A percentile compares a stretch with the other conserved stretches of the same genome.
These are phyloP conservation scores for Artibeus jamaicensis DNA, from an alignment of 2,797 vertebrate species.

Conservation along the genomic window DNA sequence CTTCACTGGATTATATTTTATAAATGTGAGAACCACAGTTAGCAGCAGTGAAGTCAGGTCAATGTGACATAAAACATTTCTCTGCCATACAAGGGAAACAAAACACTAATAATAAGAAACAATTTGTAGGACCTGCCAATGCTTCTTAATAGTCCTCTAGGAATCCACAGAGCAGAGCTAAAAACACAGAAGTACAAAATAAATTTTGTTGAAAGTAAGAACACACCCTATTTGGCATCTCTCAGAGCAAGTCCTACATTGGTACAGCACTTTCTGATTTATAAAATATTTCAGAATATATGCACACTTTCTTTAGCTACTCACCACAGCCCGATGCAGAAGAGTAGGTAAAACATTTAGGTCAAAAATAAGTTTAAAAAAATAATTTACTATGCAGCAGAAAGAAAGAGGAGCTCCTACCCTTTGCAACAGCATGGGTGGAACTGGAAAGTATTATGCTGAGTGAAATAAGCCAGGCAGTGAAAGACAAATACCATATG, in stretches of 20 bases:
- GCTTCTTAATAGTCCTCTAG: conserved; percentile 48
- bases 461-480: too few relatives aligned
- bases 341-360: background rate
- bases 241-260: conserved; percentile 19
- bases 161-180: conserved; percentile 34
- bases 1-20: conserved; percentile 72
- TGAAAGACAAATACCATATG: too few relatives aligned
- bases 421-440: too few relatives aligned
- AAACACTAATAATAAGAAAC: conserved; percentile 53
- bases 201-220: conserved; percentile 56
- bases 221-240: background rate
- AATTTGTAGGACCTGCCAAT: conserved; percentile 46
- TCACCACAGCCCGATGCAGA: background rate
- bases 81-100: conserved; percentile 55
- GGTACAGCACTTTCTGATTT: background rate
- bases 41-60: conserved; percentile 40
- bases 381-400: background rate
- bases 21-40: conserved; percentile 51
- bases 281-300: background rate
- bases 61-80: conserved; percentile 62
- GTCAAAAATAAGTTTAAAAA: conserved; percentile 12
- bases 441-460: too few relatives aligned
- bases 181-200: conserved; percentile 33
- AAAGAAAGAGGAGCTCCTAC: too few relatives aligned
- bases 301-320: background rate